Base-by-base conservation (phyloP, 2,888 invertebrate genomes). In the Pheosia tremula region DNA sequence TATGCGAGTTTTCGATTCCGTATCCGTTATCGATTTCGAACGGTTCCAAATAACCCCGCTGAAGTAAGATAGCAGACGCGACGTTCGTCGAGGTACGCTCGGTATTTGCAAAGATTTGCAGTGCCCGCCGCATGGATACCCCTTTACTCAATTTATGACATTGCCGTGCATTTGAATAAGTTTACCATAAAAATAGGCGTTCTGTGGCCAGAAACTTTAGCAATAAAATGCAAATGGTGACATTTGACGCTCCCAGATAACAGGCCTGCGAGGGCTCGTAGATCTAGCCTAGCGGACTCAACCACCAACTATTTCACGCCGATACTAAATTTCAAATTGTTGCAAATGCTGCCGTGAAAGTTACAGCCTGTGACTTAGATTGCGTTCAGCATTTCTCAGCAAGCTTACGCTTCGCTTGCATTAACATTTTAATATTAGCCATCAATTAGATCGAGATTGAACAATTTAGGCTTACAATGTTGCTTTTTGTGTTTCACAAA, bases 191-290 rank as follows among this genome's bases (percentile, higher is more conserved):
- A 93, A 93, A 92, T 91, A 89, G 89, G 89, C 90, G 82, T 88
- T 83, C 80, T 84, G 89, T 76, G 89, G 86, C 86, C 84, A 86
- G 84, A 86, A 91, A 93, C 88, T 93, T 93, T 85, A 74, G 86
- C 86, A 93, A 93, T 93, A 93, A 93, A 93, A 93, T 92, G 93
- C 91, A 92, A 93, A 93, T 93, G 91, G 86, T 84, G 87, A 84
- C 85, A 86, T 85, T 84, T 82, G 83, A 79, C 77, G 79, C 80
- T 81, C 77, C 81, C 81, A 81, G 80, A 83, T 82, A 82, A 81
- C 72, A 71, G 36, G 50, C 10, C 56, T 62, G 66, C 43, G 66
- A 61, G 60, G 62, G 65, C 60, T 63, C 49, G 49, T 57, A 59
- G 56, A 63, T 65, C 69, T 65, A 73, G 64, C 45, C 58, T 59